Evolutionary conservation across 2,113 vertebrate genomes (phyloP).

Genomic region (Neofelis nebulosa): DNA sequence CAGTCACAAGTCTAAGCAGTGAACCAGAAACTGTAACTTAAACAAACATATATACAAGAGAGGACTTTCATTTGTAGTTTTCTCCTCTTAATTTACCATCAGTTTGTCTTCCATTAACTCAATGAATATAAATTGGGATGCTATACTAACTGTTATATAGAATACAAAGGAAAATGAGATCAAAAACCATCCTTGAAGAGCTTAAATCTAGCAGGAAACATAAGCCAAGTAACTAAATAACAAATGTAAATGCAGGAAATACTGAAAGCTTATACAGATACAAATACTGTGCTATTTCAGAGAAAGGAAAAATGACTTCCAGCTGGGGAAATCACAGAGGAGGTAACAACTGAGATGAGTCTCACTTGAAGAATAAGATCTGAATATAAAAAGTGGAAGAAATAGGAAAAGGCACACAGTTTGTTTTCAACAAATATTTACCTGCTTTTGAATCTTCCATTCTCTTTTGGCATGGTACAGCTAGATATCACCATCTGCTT

Average conservation of each 20-base stretch:
- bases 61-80: neutral
- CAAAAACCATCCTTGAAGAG: neutral
- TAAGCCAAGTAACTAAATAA: neutral
- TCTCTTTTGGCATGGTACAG: neutral
- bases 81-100: neutral
- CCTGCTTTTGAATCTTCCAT: neutral
- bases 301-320: slow-evolving; percentile 28
- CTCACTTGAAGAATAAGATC: neutral
- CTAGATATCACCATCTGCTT: neutral
- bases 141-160: neutral
- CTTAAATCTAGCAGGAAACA: slow-evolving; percentile 2
- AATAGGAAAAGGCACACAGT: neutral
- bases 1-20: neutral
- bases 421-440: neutral
- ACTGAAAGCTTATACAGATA: neutral
- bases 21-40: neutral
- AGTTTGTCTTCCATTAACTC: neutral
- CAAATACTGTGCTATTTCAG: neutral
- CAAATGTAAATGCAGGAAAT: neutral
- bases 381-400: neutral
- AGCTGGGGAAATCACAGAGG: neutral
- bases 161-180: neutral
- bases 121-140: neutral
- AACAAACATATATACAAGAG: neutral
- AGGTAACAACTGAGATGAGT: neutral